Base-by-base conservation (phyloP, 2,888 invertebrate genomes). In the Sacculina carcini region DNA sequence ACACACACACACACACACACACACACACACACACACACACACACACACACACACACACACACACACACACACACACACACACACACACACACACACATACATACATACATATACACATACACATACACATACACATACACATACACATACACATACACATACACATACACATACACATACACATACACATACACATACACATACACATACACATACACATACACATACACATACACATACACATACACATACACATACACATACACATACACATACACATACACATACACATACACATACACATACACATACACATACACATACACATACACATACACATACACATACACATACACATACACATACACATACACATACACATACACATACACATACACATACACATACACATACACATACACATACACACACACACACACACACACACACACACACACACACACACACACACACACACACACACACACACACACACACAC, bases 261-360 rank as follows among this genome's bases (percentile, higher is more conserved):
- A 48, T 14, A 6, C 26, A 29, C n/a, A 6, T n/a, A 29, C 12
- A 29, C n/a, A 48, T 29, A 48, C 36, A 48, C 21, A 48, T 29
- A 48, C 19, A 48, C 36, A 48, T 28, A 48, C 24, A 48, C 19
- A 48, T 32, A 38, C 38, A 38, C 23, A 16, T 21, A 19, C 23
- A 44, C 26, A 50, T 32, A 50, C 16, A 50, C 39, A 50, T 23
- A 44, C 39, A 32, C 23, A 44, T 21, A 44, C 14, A 50, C 19
- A 47, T 47, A 47, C 19, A 47, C 19, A 47, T 24, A 47, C 19
- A 47, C 3, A 47, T n/a, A 47, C 19, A 47, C 19, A 47, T 24
- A 47, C 29, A 47, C 29, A 47, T 23, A 47, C 19, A 47, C 19
- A 47, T 24, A 47, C 19, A 47, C 19, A 47, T 24, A 47, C 19